Base-by-base conservation (phyloP, 2,113 vertebrate species). In the Corythoichthys haematopterus region DNA sequence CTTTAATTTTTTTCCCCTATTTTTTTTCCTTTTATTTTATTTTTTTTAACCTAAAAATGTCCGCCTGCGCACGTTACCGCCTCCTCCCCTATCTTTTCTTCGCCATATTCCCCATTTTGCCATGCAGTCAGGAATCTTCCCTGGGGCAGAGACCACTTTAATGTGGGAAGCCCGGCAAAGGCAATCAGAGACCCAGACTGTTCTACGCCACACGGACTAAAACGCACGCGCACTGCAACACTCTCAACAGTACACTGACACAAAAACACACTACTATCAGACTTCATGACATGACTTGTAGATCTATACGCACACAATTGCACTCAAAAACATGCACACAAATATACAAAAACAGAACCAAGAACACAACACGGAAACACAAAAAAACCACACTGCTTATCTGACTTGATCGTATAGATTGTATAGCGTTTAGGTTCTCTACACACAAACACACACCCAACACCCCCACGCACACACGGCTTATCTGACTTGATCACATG, bases 91-190 rank as follows among this genome's bases (percentile, higher is more conserved):
- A 84, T 85, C 84, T 84, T 81, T 71, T 82, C 65, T 68, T 71
- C 46, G 60, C 83, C 68, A 68, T 86, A 81, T 82, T 76, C 80
- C 90, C 13, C 55, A 81, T 88, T 90, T 80, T 83, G 84, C 85
- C 78, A 84, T 84, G 82, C 80, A 86, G 90, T 84, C 82, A 88
- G 74, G 65, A 87, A 88, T 84, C 85, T 88, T 91, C 87, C 89
- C 85, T 80, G 78, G 74, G 89, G 88, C 86, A 85, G 85, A 88
- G 81, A 84, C 81, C 79, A 88, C 83, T 90, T 93, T 93, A 82
- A 87, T 90, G 85, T 92, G 91, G 90, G 89, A 88, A 93, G 90
- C 84, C 90, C 82, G 77, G 89, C 83, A 87, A 83, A 87, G 81
- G 87, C 91, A 93, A 87, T 89, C 86, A 90, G 90, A 84, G 81